These are phyloP conservation scores for Phrynosoma blainvillii DNA, from an alignment of 2,113 vertebrate species.

Conservation along the genomic window DNA sequence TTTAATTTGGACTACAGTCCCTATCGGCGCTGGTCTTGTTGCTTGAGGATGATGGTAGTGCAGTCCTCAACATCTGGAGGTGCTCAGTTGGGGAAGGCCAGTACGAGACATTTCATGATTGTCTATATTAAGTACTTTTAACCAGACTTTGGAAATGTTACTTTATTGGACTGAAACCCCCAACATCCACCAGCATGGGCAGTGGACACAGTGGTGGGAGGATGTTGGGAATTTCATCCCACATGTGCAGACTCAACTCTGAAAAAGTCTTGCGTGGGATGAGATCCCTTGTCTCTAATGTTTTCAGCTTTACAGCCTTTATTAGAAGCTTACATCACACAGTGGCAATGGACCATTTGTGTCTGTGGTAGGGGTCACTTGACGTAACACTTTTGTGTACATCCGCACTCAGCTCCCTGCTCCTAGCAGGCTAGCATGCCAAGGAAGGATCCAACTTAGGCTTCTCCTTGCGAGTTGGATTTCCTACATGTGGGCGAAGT, in stretches of 20 bases:
- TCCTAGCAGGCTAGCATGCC: not conserved
- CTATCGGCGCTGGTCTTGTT: not conserved
- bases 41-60: fast-evolving
- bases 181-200: too few species aligned
- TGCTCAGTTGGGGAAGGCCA: not conserved
- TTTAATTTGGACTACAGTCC: fast-evolving
- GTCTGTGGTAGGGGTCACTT: too few species aligned
- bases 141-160: not conserved
- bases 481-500: not conserved
- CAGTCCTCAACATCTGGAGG: not conserved
- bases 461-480: not conserved
- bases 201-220: too few species aligned
- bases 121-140: not conserved
- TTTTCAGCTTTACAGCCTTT: not conserved
- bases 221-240: too few species aligned
- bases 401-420: not conserved
- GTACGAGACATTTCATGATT: too few species aligned
- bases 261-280: too few species aligned
- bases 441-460: not conserved
- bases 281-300: too few species aligned
- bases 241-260: too few species aligned
- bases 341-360: not conserved
- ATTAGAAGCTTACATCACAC: not conserved
- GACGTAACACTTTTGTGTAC: not conserved
- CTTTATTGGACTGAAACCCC: too few species aligned